Evolutionary conservation across 2,113 vertebrate species (phyloP).

Genomic region (Tyto alba): DNA sequence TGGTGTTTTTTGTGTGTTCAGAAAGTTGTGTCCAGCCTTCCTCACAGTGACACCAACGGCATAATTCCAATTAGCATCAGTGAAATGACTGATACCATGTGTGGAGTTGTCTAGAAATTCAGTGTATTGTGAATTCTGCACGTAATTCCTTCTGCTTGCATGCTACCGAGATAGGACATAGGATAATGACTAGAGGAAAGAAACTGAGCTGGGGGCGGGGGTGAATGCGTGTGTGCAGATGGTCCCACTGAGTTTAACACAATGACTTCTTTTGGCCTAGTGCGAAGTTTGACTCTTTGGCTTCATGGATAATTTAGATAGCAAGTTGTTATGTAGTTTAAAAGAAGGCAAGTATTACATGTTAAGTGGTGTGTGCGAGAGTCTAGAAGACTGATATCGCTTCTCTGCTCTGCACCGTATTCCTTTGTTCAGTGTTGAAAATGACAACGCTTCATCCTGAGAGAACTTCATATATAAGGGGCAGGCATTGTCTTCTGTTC

Average conservation of each 20-base stretch:
- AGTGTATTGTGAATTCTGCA: rapidly evolving
- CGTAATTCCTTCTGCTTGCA: background rate
- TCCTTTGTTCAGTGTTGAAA: background rate
- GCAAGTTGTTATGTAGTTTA: background rate
- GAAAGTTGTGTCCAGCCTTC: background rate
- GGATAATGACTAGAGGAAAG: background rate
- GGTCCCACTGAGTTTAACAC: rapidly evolving
- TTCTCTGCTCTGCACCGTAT: rapidly evolving
- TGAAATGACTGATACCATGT: background rate
- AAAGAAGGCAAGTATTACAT: background rate
- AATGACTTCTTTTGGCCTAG: background rate
- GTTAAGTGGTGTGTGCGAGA: rapidly evolving
- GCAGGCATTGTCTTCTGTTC: too few relatives aligned
- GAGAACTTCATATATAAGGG: too few relatives aligned
- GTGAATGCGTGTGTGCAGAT: background rate
- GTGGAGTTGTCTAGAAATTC: background rate
- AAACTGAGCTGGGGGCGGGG: rapidly evolving
- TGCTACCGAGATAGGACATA: background rate
- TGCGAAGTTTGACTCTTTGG: background rate
- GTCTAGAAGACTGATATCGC: too few relatives aligned
- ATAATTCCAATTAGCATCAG: background rate
- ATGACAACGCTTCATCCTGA: background rate
- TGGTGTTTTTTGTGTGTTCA: background rate
- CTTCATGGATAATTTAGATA: background rate
- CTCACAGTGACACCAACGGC: rapidly evolving